Conservation (phyloP, 2,888 invertebrate species). For the Catonia carolina region DNA sequence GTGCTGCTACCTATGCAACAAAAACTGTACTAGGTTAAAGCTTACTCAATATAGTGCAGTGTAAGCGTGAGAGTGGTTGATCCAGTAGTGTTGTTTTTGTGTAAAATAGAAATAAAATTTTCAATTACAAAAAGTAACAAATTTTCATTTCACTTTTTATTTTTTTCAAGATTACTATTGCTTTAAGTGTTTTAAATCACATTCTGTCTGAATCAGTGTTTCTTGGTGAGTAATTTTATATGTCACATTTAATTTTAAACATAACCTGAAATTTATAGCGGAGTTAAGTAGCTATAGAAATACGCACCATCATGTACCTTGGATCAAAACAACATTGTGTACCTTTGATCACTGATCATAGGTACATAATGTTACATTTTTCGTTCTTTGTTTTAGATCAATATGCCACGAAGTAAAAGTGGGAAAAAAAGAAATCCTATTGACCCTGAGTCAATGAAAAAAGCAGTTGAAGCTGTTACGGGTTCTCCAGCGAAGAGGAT, state of each 20-base stretch:
- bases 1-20: conserved; percentile 10
- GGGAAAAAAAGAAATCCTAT: conserved; percentile 16
- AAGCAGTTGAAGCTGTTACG: conserved; percentile 14
- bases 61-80: no score
- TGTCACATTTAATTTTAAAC: conserved; percentile 1
- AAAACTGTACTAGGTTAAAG: background rate
- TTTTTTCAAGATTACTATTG: conserved; percentile 1
- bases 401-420: conserved; percentile 16
- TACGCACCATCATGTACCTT: conserved; percentile 17
- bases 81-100: no score
- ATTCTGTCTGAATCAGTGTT: background rate
- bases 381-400: conserved; percentile 6
- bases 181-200: conserved; percentile 8
- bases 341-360: conserved; percentile 18
- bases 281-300: conserved; percentile 4
- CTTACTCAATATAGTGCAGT: no score
- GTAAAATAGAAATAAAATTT: conserved; percentile 7
- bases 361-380: conserved; percentile 20
- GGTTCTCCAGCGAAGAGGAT: conserved; percentile 8
- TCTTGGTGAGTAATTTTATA: conserved; percentile 19
- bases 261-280: conserved; percentile 14
- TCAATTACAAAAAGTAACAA: background rate
- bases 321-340: conserved; percentile 15
- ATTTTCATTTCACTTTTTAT: conserved; percentile 3
- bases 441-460: conserved; percentile 15